Base-by-base conservation (phyloP, 1,140 invertebrate genomes). In the Drosophila oshimai region DNA sequence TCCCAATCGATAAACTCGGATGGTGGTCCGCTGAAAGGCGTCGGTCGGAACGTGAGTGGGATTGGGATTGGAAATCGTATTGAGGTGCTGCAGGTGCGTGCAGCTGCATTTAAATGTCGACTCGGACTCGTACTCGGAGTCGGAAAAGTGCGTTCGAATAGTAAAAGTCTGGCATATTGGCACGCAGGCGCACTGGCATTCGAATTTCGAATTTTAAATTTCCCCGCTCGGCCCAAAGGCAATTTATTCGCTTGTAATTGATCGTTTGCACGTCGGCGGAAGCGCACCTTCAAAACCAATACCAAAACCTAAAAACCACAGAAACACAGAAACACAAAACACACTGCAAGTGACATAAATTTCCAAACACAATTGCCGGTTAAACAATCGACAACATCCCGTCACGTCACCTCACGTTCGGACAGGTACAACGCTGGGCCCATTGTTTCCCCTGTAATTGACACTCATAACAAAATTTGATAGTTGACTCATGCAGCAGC, bases 361-460 rank as follows among this genome's bases (percentile, higher is more conserved):
- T 81, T 87, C 60, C 73, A 87, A 81, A 81, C 72, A 76, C 70
- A 74, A 87, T 77, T 79, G 84, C 64, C 79, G 83, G 74, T 77
- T 84, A 67, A 87, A 84, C 81, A 80, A 84, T 89, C 76, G 79
- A 84, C 83, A 84, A 89, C 88, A 89, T 90, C 88, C 88, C 88
- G 88, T 90, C 88, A 90, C 88, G 81, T 86, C 81, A 86, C 72
- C 75, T 36, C 42, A 57, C 64, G 37, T 45, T 68, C 31, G 31
- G 61, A 46, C 75, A 84, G 79, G 53, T 74, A 74, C 57, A 77
- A 55, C 47, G 64, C 10, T 49, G 68, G 50, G 42, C 73, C 46
- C 61, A 79, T 84, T 84, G 74, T 84, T 78, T 84, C 57, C 49
- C 68, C 60, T 74, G 79, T 83, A 83, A 83, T 86, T 86, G 81